Evolutionary conservation across 2,113 vertebrate species (phyloP).

Genomic region (Archocentrus centrarchus): DNA sequence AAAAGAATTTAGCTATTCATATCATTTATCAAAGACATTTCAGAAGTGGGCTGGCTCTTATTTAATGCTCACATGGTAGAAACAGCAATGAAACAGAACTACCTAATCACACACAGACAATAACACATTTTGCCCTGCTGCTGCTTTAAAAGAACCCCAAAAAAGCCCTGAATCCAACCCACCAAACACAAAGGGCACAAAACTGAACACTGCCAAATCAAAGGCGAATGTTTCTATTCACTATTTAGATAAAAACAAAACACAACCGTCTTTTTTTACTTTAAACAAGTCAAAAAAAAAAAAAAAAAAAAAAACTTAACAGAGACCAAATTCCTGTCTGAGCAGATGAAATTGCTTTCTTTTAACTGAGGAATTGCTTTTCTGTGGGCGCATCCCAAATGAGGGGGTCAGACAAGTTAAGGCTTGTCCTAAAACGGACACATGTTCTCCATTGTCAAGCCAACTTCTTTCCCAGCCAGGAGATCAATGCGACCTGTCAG

Average conservation of each 20-base stretch:
- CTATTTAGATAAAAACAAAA: slow-evolving; percentile 43
- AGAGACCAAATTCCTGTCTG: slow-evolving; percentile 30
- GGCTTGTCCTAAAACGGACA: slow-evolving; percentile 79
- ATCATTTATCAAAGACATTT: slow-evolving; percentile 77
- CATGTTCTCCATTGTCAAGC: slow-evolving; percentile 81
- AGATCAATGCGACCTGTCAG: slow-evolving; percentile 80
- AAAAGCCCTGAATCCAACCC: slow-evolving; percentile 42
- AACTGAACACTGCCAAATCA: slow-evolving; percentile 39
- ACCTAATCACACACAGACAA: slow-evolving; percentile 76
- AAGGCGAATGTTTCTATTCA: slow-evolving; percentile 58
- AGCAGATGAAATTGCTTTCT: slow-evolving; percentile 41
- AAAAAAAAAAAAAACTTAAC: slow-evolving; percentile 16
- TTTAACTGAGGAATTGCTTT: slow-evolving; percentile 38
- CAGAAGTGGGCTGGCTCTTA: slow-evolving; percentile 70
- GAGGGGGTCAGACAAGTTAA: slow-evolving; percentile 75
- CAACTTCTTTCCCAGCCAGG: slow-evolving; percentile 74
- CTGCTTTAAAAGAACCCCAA: slow-evolving; percentile 47
- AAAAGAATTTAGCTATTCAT: slow-evolving; percentile 63
- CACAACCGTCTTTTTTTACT: slow-evolving; percentile 34
- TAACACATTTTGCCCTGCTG: slow-evolving; percentile 57
- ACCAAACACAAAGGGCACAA: slow-evolving; percentile 23
- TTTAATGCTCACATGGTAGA: slow-evolving; percentile 72
- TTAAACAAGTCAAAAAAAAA: slow-evolving; percentile 40
- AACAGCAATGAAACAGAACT: slow-evolving; percentile 56
- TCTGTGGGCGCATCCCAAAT: slow-evolving; percentile 63